Evolutionary conservation across 1,140 invertebrate species (phyloP).

Genomic region (Camponotus floridanus): DNA sequence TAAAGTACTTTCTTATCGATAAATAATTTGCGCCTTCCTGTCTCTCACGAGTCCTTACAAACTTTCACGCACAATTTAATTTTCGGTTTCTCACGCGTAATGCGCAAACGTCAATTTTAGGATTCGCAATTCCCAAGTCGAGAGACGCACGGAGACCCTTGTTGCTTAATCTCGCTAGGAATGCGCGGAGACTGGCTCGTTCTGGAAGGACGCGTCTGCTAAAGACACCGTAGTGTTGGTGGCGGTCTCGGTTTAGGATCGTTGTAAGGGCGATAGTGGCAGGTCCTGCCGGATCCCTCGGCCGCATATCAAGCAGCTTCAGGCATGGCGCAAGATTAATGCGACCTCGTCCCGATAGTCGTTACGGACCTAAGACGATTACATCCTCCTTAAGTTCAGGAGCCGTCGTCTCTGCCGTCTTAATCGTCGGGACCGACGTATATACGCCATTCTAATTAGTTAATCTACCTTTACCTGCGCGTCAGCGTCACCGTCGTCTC

Average conservation of each 20-base stretch:
- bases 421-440: constrained; percentile 73
- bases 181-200: constrained; percentile 47
- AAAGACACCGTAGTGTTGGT: constrained; percentile 40
- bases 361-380: constrained; percentile 80
- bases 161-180: constrained; percentile 67
- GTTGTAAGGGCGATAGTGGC: constrained; percentile 32
- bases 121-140: not conserved
- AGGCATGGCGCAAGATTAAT: constrained; percentile 77
- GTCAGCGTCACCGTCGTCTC: constrained; percentile 56
- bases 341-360: constrained; percentile 75
- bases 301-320: constrained; percentile 76
- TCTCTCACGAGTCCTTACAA: not conserved
- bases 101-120: not conserved
- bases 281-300: constrained; percentile 58
- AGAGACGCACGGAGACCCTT: constrained; percentile 20
- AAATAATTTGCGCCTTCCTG: not conserved
- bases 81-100: not conserved
- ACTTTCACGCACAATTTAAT: not conserved
- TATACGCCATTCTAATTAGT: constrained; percentile 76
- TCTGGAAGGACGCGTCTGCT: constrained; percentile 56
- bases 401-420: constrained; percentile 70
- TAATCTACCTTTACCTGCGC: constrained; percentile 72
- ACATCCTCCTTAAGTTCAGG: constrained; percentile 76
- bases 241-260: constrained; percentile 53
- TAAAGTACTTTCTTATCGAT: not conserved